Evolutionary conservation across 2,888 invertebrate species (phyloP).

Genomic region (Bellardia pandia): DNA sequence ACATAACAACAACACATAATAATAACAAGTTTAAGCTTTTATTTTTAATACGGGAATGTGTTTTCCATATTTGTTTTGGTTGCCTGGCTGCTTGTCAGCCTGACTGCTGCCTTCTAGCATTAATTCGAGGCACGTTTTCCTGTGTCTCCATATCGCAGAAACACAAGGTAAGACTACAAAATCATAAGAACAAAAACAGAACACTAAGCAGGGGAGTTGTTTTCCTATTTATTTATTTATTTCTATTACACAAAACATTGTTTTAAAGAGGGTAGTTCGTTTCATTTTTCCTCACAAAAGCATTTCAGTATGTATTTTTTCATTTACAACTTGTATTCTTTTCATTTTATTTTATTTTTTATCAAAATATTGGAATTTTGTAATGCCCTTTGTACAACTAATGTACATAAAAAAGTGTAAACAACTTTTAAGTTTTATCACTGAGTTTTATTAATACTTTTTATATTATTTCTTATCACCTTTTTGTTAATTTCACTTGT

Average conservation of each 20-base stretch:
- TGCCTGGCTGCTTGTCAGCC: neutral
- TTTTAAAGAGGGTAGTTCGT: slow-evolving; percentile 32
- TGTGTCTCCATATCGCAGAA: slow-evolving; percentile 49
- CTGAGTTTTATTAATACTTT: slow-evolving; percentile 5
- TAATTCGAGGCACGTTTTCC: slow-evolving; percentile 71
- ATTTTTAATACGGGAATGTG: slow-evolving; percentile 49
- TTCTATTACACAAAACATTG: slow-evolving; percentile 29
- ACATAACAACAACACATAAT: slow-evolving; percentile 31
- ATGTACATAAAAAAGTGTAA: slow-evolving; percentile 36
- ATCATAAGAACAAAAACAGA: slow-evolving; percentile 12
- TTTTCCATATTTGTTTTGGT: slow-evolving; percentile 57
- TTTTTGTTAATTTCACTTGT: slow-evolving; percentile 80
- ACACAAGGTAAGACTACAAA: slow-evolving; percentile 35
- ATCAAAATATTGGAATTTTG: slow-evolving; percentile 71
- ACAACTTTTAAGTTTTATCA: slow-evolving; percentile 67
- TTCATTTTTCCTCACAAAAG: slow-evolving; percentile 27
- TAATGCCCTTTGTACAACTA: slow-evolving; percentile 53
- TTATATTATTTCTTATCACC: slow-evolving; percentile 66
- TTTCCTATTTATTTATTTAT: slow-evolving; percentile 14
- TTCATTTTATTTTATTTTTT: slow-evolving; percentile 57
- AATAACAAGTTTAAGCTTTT: slow-evolving; percentile 24
- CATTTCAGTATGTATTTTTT: slow-evolving; percentile 31
- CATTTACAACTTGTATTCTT: slow-evolving; percentile 33
- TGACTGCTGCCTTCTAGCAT: slow-evolving; percentile 33
- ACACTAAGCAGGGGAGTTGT: slow-evolving; percentile 47